These are phyloP conservation scores for Cancer borealis DNA, from an alignment of 2,888 invertebrate species.

Conservation along the genomic window DNA sequence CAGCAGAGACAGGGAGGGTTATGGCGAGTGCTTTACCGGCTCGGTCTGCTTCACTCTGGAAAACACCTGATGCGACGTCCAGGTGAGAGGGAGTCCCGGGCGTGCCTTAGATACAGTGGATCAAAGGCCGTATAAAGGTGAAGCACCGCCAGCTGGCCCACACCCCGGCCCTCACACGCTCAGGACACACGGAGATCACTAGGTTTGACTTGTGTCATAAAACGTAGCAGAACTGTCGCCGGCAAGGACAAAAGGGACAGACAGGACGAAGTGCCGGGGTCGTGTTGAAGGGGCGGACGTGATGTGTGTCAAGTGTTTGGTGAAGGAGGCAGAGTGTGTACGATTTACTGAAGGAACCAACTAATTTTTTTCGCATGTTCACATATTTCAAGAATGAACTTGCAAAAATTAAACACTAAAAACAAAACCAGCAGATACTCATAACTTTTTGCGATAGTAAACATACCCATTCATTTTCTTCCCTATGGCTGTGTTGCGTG, in stretches of 20 bases:
- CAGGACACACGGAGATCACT: background rate
- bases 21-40: background rate
- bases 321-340: background rate
- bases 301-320: background rate
- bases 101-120: background rate
- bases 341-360: background rate
- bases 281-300: background rate
- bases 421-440: background rate
- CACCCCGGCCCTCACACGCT: background rate
- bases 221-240: background rate
- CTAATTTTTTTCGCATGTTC: background rate
- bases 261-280: background rate
- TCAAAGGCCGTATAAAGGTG: background rate
- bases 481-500: background rate
- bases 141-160: background rate
- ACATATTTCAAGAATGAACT: background rate
- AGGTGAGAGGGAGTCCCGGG: background rate
- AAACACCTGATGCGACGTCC: constrained; percentile 1
- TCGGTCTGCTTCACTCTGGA: background rate
- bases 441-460: background rate
- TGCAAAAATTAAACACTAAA: background rate
- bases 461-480: background rate
- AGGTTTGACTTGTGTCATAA: background rate
- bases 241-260: background rate
- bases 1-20: background rate